Evolutionary conservation across 2,888 invertebrate genomes (phyloP).

Genomic region (Cephus runcator): DNA sequence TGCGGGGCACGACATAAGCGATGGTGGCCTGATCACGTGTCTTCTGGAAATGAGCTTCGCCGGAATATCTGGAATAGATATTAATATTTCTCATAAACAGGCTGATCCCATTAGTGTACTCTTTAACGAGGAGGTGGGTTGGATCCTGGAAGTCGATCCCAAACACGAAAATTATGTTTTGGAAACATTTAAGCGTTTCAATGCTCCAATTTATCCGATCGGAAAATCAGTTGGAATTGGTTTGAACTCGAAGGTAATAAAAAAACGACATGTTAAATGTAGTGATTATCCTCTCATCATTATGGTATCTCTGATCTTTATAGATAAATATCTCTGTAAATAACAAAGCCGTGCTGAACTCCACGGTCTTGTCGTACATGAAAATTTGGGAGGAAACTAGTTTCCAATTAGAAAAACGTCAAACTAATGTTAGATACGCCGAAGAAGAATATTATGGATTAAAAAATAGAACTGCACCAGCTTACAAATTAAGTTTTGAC

Average conservation of each 20-base stretch:
- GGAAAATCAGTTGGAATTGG: slow-evolving; percentile 77
- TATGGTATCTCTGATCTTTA: slow-evolving; percentile 1
- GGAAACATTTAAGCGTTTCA: slow-evolving; percentile 70
- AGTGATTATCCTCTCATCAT: neutral
- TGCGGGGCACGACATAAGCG: slow-evolving; percentile 96
- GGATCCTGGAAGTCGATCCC: slow-evolving; percentile 79
- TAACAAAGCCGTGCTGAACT: slow-evolving; percentile 71
- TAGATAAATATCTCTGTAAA: slow-evolving; percentile 71
- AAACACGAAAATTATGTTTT: slow-evolving; percentile 71
- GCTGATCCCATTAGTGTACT: slow-evolving; percentile 75
- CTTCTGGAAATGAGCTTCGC: slow-evolving; percentile 96
- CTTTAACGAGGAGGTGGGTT: slow-evolving; percentile 89
- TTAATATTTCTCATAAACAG: slow-evolving; percentile 71
- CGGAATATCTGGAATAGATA: slow-evolving; percentile 82
- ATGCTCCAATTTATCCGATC: slow-evolving; percentile 75
- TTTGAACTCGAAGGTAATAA: slow-evolving; percentile 71
- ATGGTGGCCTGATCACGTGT: slow-evolving; percentile 93
- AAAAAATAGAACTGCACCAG: slow-evolving; percentile 75
- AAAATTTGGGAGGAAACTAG: slow-evolving; percentile 97
- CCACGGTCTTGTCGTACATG: slow-evolving; percentile 75
- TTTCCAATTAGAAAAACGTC: slow-evolving; percentile 86
- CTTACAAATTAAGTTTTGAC: slow-evolving; percentile 79
- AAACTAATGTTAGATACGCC: slow-evolving; percentile 84
- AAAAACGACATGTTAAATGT: neutral
- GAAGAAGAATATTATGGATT: slow-evolving; percentile 81